These are phyloP conservation scores for Micromussa lordhowensis DNA, from an alignment of 92 coral and sea anemone genomes.

Conservation along the genomic window DNA sequence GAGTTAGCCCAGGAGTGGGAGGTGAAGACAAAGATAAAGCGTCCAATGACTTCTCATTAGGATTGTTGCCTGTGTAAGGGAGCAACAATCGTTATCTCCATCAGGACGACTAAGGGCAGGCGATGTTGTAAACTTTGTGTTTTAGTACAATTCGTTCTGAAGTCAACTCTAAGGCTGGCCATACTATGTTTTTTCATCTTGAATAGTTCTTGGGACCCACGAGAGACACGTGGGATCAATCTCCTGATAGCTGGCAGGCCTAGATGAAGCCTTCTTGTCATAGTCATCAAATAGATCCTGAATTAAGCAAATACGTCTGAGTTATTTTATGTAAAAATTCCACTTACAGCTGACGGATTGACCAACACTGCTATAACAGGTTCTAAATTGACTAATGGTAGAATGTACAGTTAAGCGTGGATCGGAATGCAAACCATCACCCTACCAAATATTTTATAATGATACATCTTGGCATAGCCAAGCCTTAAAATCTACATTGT, in stretches of 20 bases:
- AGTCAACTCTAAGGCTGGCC: not conserved
- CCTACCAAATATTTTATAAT: not conserved
- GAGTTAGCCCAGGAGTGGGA: not conserved
- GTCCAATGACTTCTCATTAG: too few species aligned
- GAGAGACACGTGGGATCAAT: conserved; percentile 85
- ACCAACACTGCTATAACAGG: not conserved
- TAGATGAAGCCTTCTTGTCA: conserved; percentile 72
- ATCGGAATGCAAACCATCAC: too few species aligned
- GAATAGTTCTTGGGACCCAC: conserved; percentile 77
- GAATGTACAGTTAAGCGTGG: too few species aligned
- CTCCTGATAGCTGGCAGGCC: conserved; percentile 88
- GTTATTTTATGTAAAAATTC: not conserved
- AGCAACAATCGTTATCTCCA: not conserved
- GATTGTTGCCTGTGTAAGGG: not conserved
- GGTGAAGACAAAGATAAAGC: too few species aligned
- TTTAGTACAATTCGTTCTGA: not conserved
- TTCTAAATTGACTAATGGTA: too few species aligned
- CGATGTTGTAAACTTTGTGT: not conserved
- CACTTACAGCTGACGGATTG: not conserved
- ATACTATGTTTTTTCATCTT: conserved; percentile 16
- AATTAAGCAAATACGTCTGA: not conserved
- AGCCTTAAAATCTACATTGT: not conserved
- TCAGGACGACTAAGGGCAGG: not conserved
- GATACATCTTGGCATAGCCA: not conserved
- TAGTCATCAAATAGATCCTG: conserved; percentile 93